Percentiles rank a stretch among this genome's conserved stretches.
These are phyloP conservation scores for Aquatica leii DNA, from an alignment of 2,888 invertebrate species.

Conservation along the genomic window DNA sequence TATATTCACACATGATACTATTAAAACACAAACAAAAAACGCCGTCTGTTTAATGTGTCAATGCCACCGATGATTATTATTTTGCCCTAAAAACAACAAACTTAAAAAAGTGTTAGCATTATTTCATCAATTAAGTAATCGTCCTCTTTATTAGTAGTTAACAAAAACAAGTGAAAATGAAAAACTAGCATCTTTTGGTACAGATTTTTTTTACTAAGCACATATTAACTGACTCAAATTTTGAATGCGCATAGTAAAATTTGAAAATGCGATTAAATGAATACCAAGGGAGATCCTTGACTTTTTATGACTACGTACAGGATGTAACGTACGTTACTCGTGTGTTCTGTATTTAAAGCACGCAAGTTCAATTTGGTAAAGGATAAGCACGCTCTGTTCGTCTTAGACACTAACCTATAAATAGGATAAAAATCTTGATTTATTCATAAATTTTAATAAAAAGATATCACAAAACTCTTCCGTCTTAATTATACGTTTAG, in stretches of 20 bases:
- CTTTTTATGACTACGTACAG: constrained; percentile 9
- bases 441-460: constrained; percentile 32
- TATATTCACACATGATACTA: too few species aligned
- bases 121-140: too few species aligned
- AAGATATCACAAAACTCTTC: constrained; percentile 33
- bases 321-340: constrained; percentile 13
- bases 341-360: constrained; percentile 20
- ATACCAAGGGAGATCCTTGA: constrained; percentile 8
- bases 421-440: constrained; percentile 25
- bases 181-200: too few species aligned
- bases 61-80: too few species aligned
- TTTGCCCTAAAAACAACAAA: too few species aligned
- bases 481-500: too few species aligned
- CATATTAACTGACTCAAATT: neutral
- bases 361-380: constrained; percentile 14
- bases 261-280: neutral
- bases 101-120: too few species aligned
- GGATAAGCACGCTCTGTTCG: constrained; percentile 22
- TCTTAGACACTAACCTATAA: constrained; percentile 24
- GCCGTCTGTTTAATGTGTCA: too few species aligned
- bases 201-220: too few species aligned
- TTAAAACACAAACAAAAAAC: too few species aligned
- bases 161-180: too few species aligned
- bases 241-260: neutral
- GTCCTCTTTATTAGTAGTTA: too few species aligned